These are phyloP conservation scores for Notamacropus eugenii DNA, from an alignment of 2,797 vertebrate species.

Conservation along the genomic window DNA sequence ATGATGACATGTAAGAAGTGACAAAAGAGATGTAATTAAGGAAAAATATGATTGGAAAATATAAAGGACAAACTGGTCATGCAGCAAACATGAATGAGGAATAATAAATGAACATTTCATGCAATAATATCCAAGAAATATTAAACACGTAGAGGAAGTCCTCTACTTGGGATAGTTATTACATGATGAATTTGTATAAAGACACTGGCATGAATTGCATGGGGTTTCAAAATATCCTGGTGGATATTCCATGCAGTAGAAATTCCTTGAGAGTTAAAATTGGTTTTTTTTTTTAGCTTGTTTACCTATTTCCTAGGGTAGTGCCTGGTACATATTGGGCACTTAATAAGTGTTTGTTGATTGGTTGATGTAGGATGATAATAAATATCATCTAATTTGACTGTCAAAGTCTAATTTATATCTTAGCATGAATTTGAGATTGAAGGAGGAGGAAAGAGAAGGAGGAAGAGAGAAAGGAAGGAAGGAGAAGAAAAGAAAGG, in stretches of 20 bases:
- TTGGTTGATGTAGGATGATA: not conserved
- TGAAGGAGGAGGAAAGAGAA: not conserved
- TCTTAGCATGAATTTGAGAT: not conserved
- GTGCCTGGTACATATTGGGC: not conserved
- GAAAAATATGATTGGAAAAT: too few relatives aligned
- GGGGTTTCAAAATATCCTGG: not conserved
- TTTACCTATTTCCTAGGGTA: not conserved
- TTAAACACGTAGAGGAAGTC: not conserved
- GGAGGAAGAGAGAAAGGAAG: not conserved
- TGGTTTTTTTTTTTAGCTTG: not conserved
- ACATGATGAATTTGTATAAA: not conserved
- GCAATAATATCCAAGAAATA: not conserved
- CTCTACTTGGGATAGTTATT: not conserved
- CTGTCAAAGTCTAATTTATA: not conserved
- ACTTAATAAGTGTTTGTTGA: not conserved
- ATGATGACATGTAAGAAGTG: too few relatives aligned
- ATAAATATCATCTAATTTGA: not conserved
- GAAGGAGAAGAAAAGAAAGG: too few relatives aligned
- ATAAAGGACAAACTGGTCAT: too few relatives aligned
- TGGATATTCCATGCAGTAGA: not conserved
- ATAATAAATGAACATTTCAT: slow-evolving; percentile 4
- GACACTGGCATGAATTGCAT: not conserved
- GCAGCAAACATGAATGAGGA: not conserved
- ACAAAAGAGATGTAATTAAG: too few relatives aligned
- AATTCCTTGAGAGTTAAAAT: not conserved